Conservation (phyloP, 2,797 vertebrate genomes). For the Takifugu ocellatus region DNA sequence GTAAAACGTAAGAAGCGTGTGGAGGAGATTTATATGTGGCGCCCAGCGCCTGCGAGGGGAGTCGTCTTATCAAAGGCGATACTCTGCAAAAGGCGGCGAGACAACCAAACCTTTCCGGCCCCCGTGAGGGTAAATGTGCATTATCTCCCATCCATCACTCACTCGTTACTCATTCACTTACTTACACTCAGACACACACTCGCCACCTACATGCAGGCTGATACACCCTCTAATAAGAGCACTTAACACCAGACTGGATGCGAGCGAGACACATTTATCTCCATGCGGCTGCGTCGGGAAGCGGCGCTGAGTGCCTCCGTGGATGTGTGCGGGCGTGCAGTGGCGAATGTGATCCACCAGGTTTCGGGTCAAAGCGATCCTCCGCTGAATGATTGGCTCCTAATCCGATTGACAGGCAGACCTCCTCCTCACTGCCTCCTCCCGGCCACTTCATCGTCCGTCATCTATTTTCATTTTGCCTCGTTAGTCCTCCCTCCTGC, state of each 20-base stretch:
- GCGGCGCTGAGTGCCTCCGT: slow-evolving; percentile 59
- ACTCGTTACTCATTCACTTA: slow-evolving; percentile 72
- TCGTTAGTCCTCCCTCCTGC: slow-evolving; percentile 21
- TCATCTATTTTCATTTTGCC: slow-evolving; percentile 42
- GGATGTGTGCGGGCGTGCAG: slow-evolving; percentile 32
- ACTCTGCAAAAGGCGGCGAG: slow-evolving; percentile 37
- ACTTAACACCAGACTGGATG: slow-evolving; percentile 72
- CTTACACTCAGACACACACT: slow-evolving; percentile 59
- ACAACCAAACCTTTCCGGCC: slow-evolving; percentile 47
- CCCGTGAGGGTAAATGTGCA: slow-evolving; percentile 65
- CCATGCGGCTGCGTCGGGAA: slow-evolving; percentile 60
- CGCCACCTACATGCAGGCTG: slow-evolving; percentile 61
- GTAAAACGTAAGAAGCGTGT: slow-evolving; percentile 15
- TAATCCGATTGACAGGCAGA: slow-evolving; percentile 76
- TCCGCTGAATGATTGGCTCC: slow-evolving; percentile 66
- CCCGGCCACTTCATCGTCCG: slow-evolving; percentile 30
- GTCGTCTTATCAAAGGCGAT: slow-evolving; percentile 29
- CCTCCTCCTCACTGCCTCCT: slow-evolving; percentile 43
- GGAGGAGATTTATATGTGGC: slow-evolving; percentile 23
- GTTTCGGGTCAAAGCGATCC: slow-evolving; percentile 71
- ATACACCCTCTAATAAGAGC: slow-evolving; percentile 63
- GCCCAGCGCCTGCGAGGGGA: slow-evolving; percentile 20
- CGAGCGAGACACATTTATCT: slow-evolving; percentile 73
- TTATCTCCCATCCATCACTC: slow-evolving; percentile 72
- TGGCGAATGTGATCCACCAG: slow-evolving; percentile 54